Conservation (phyloP, 2,113 vertebrate genomes). For the Cromileptes altivelis region DNA sequence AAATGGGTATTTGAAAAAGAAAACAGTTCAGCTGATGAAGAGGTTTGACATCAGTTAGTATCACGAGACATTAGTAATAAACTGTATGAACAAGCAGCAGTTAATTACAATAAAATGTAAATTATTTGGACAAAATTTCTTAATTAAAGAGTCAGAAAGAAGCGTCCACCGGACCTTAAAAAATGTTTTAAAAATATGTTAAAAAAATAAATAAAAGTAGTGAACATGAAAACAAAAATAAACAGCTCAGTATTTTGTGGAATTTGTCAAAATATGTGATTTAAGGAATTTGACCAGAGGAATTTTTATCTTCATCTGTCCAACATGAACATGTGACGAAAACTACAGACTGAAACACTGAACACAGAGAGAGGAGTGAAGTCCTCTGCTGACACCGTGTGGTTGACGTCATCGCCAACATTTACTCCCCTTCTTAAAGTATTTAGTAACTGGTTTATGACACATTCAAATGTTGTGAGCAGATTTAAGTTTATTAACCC, state of each 20-base stretch:
- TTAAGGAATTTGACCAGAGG: not conserved
- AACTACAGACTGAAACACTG: not conserved
- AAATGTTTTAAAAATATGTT: not conserved
- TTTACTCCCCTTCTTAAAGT: not conserved
- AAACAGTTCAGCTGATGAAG: not conserved
- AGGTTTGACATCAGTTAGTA: not conserved
- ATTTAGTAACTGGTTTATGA: not conserved
- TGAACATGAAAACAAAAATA: no score
- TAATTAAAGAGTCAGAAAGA: not conserved
- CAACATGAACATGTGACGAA: no score
- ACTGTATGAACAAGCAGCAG: not conserved
- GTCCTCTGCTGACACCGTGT: conserved; percentile 52
- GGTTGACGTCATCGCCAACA: not conserved
- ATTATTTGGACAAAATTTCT: not conserved
- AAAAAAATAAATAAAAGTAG: not conserved
- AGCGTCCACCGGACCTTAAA: no score
- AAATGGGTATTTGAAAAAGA: not conserved
- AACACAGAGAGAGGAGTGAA: not conserved
- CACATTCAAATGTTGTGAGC: not conserved
- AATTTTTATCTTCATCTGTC: not conserved
- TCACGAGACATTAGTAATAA: not conserved
- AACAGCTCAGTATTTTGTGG: no score
- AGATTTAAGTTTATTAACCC: no score
- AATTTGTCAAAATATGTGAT: not conserved
- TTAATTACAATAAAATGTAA: no score